Percentiles rank a stretch among this genome's conserved stretches.
These are phyloP conservation scores for Collichthys lucidus DNA, from an alignment of 2,113 vertebrate species.

Conservation along the genomic window DNA sequence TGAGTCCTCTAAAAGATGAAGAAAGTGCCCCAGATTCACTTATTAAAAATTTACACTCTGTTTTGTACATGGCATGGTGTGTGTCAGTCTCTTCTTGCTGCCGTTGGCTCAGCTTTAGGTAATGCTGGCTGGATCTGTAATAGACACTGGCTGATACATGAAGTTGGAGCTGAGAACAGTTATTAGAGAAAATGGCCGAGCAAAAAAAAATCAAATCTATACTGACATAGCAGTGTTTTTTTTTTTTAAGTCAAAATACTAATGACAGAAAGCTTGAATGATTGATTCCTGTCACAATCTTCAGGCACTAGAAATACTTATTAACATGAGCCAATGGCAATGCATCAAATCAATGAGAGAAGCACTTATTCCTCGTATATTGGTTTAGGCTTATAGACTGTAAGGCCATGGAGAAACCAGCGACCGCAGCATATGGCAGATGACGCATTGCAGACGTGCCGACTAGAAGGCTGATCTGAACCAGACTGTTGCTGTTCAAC, in stretches of 20 bases:
- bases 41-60: constrained; percentile 58
- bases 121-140: constrained; percentile 22
- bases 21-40: constrained; percentile 53
- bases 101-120: constrained; percentile 43
- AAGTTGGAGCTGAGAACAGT: background rate
- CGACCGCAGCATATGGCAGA: constrained; percentile 59
- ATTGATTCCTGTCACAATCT: constrained; percentile 38
- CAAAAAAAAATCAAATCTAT: constrained; percentile 8
- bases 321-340: constrained; percentile 34
- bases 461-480: constrained; percentile 56
- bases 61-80: constrained; percentile 52
- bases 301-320: constrained; percentile 22
- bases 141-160: constrained; percentile 20
- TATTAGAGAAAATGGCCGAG: constrained; percentile 21
- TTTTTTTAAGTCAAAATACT: constrained; percentile 1
- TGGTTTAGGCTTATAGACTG: constrained; percentile 39
- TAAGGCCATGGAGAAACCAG: constrained; percentile 36
- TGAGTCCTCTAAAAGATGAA: constrained; percentile 38
- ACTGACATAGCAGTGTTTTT: background rate
- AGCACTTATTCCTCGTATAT: constrained; percentile 34
- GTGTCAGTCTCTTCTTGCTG: constrained; percentile 36
- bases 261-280: constrained; percentile 20
- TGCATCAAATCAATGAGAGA: constrained; percentile 32
- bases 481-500: constrained; percentile 56
- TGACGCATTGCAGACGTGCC: constrained; percentile 66